A percentile compares a stretch with the other conserved stretches of the same genome.
phyloP scores from a whole-genome alignment of 2,797 vertebrate species.

The Takifugu rubripes region DNA sequence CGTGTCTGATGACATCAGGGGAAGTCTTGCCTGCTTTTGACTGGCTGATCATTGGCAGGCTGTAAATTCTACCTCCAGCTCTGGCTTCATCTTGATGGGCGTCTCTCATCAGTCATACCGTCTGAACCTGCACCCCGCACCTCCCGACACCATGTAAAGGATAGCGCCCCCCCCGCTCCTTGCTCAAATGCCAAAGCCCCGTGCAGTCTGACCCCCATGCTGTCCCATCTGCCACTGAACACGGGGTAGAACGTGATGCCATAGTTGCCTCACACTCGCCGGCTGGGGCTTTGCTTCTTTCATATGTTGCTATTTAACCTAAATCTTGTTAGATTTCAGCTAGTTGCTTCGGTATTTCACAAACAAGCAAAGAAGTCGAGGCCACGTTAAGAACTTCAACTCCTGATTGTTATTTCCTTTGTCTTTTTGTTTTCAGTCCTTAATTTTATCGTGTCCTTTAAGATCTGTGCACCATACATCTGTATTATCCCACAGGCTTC shows the following conservation, averaged over 20 bases:
- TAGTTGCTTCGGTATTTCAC: no score
- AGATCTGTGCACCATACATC: no score
- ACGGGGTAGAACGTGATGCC: neutral
- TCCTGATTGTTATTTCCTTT: no score
- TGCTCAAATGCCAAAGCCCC: constrained; percentile 32
- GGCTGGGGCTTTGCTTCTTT: neutral
- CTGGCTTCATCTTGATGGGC: constrained; percentile 5
- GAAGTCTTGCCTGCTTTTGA: constrained; percentile 11
- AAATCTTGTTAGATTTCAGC: no score
- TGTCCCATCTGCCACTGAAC: constrained; percentile 13
- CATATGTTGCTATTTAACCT: no score
- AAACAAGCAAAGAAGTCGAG: no score
- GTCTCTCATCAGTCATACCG: constrained; percentile 43
- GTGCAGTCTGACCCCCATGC: constrained; percentile 17
- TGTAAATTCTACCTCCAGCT: constrained; percentile 18
- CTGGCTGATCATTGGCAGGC: constrained; percentile 14
- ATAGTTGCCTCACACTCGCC: neutral
- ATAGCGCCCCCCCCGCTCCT: constrained; percentile 15
- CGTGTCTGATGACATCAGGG: constrained; percentile 1
- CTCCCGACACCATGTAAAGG: constrained; percentile 9
- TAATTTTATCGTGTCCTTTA: no score
- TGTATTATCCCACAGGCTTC: no score
- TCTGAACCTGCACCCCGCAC: constrained; percentile 29
- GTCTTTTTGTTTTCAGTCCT: no score
- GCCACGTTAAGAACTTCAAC: no score